These are phyloP conservation scores for Brachionus calyciflorus DNA, from an alignment of 1,140 invertebrate genomes.

Conservation along the genomic window DNA sequence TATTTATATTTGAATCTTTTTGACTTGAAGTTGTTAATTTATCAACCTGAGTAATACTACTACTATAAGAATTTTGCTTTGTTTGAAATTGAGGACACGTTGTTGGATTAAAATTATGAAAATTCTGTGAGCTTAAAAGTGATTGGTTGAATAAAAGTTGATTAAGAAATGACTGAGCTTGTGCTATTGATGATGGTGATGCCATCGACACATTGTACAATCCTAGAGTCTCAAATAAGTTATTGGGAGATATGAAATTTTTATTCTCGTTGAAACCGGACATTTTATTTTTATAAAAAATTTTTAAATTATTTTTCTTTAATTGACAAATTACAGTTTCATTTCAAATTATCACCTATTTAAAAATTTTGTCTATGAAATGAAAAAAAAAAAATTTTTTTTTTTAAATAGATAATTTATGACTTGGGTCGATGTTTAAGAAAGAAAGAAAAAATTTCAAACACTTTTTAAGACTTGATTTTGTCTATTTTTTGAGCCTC, in stretches of 20 bases:
- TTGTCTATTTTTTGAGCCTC: too few relatives aligned
- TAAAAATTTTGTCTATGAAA: not conserved
- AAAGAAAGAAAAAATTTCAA: not conserved
- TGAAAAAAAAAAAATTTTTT: slow-evolving; percentile 16
- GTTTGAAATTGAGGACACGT: not conserved
- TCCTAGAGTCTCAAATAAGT: slow-evolving; percentile 12
- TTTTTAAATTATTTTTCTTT: not conserved
- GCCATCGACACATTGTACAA: not conserved
- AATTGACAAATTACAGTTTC: slow-evolving; percentile 30
- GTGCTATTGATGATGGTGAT: not conserved
- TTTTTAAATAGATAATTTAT: slow-evolving; percentile 12
- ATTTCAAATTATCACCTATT: slow-evolving; percentile 23
- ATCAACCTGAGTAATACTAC: not conserved
- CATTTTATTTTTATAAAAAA: slow-evolving; percentile 19
- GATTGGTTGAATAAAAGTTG: slow-evolving; percentile 16
- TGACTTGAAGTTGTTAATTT: too few relatives aligned
- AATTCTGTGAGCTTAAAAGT: not conserved
- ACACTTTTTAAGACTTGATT: too few relatives aligned
- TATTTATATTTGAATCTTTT: not conserved
- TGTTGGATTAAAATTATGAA: too few relatives aligned
- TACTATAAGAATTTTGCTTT: not conserved
- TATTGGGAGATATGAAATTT: not conserved
- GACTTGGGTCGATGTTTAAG: slow-evolving; percentile 17
- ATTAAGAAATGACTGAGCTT: slow-evolving; percentile 16
- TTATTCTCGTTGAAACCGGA: slow-evolving; percentile 6